Evolutionary conservation across 2,797 vertebrate species (phyloP).

Genomic region (Carcharodon carcharias): DNA sequence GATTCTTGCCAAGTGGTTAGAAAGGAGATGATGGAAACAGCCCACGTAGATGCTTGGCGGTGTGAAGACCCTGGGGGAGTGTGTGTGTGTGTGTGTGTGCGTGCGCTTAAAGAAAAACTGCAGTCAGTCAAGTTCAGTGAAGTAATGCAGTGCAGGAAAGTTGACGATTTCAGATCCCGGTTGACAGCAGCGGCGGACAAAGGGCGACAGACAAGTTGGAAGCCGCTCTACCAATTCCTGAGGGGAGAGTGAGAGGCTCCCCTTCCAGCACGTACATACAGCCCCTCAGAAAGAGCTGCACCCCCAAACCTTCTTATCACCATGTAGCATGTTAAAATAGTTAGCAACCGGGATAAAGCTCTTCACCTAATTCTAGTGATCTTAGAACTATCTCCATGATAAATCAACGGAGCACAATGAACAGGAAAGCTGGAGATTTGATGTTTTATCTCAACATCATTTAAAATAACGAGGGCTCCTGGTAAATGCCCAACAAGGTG

Average conservation of each 20-base stretch:
- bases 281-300: neutral
- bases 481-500: neutral
- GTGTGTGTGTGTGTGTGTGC: neutral
- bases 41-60: too few species aligned
- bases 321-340: neutral
- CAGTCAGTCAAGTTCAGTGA: neutral
- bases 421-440: neutral
- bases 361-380: neutral
- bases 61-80: neutral
- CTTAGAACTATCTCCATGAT: neutral
- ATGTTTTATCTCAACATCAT: neutral
- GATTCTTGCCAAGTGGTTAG: neutral
- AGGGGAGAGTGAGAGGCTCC: neutral
- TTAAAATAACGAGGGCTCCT: neutral
- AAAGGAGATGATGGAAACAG: neutral
- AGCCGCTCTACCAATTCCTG: neutral
- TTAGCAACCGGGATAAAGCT: too few species aligned
- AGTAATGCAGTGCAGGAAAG: neutral
- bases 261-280: too few species aligned
- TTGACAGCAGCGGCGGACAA: too few species aligned
- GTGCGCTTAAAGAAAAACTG: too few species aligned
- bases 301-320: neutral
- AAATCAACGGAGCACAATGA: neutral
- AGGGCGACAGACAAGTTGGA: slow-evolving; percentile 35
- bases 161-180: neutral